These are phyloP conservation scores for Bos javanicus DNA, from an alignment of 2,113 vertebrate species.

Conservation along the genomic window DNA sequence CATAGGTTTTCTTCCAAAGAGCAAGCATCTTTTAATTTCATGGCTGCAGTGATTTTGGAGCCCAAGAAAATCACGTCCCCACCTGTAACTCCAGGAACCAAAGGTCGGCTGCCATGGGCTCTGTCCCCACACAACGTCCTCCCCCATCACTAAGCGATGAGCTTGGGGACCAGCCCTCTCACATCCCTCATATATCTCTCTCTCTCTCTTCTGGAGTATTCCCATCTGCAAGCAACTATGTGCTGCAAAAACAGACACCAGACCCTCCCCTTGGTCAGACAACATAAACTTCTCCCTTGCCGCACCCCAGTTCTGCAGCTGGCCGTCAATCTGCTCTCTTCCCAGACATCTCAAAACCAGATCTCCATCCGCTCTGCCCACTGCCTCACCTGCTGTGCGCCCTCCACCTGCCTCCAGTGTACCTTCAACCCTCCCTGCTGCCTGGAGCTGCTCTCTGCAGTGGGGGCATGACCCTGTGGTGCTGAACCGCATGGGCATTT, in stretches of 20 bases:
- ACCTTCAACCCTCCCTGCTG: neutral
- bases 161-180: neutral
- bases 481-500: rapidly evolving
- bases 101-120: neutral
- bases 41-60: neutral
- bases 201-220: neutral
- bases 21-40: neutral
- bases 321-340: rapidly evolving
- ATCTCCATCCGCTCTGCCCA: rapidly evolving
- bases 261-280: neutral
- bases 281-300: neutral
- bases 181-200: neutral
- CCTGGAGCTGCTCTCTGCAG: rapidly evolving
- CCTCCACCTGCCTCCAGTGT: neutral
- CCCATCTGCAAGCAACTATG: neutral
- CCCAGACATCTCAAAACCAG: neutral
- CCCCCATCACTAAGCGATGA: rapidly evolving
- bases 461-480: rapidly evolving
- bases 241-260: neutral
- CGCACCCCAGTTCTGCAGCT: rapidly evolving
- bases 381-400: neutral
- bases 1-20: neutral
- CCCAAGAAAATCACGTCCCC: neutral
- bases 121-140: neutral
- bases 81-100: neutral